phyloP scores from a whole-genome alignment of 2,113 vertebrate species.

The Lycaon pictus region DNA sequence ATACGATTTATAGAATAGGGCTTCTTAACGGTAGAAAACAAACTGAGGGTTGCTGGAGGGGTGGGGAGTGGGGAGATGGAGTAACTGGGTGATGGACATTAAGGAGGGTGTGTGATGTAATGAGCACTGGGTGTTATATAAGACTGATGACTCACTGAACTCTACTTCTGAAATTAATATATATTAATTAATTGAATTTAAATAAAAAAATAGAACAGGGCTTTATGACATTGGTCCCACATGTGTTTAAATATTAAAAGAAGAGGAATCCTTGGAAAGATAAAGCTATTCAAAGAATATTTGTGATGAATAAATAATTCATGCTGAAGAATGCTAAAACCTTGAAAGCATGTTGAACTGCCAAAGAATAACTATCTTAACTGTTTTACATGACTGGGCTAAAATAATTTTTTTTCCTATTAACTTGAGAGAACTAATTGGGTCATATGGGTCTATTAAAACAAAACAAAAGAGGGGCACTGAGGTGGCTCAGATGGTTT shows the following conservation, averaged over 20 bases:
- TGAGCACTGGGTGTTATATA: too few species aligned
- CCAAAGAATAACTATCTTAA: neutral
- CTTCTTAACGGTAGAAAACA: neutral
- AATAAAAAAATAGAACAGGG: neutral
- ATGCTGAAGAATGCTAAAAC: neutral
- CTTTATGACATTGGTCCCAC: neutral
- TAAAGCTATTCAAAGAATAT: neutral
- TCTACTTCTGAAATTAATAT: too few species aligned
- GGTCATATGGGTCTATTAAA: neutral
- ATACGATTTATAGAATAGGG: neutral
- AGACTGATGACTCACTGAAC: too few species aligned
- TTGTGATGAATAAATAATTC: neutral
- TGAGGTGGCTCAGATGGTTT: neutral
- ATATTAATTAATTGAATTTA: too few species aligned
- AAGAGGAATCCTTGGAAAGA: neutral
- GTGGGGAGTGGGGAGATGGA: too few species aligned
- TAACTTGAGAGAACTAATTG: slow-evolving; percentile 53
- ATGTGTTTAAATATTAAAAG: neutral
- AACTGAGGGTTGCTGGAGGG: too few species aligned
- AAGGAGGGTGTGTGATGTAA: too few species aligned
- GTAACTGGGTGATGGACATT: too few species aligned
- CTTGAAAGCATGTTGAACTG: neutral
- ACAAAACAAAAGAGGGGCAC: neutral
- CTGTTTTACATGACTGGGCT: neutral
- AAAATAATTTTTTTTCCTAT: neutral